Conservation (phyloP, 2,113 vertebrate genomes). For the Chaetops frenatus region DNA sequence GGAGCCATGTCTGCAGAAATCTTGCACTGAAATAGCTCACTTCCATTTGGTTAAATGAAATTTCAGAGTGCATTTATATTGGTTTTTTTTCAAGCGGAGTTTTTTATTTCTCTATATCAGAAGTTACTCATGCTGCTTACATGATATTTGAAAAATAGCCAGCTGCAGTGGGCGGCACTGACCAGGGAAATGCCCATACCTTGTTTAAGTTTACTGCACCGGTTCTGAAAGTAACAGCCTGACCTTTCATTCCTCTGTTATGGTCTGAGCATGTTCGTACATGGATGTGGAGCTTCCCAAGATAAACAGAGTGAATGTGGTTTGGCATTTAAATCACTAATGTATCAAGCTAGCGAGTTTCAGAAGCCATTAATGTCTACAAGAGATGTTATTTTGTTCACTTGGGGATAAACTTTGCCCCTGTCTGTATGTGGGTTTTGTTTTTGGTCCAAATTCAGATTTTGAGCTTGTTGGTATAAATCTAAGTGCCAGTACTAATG, state of each 20-base stretch:
- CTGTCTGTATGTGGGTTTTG: neutral
- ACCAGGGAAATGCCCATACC: neutral
- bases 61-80: neutral
- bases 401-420: neutral
- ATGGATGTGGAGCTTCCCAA: constrained; percentile 59
- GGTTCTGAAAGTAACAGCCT: constrained; percentile 46
- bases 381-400: constrained; percentile 19
- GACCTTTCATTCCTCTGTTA: constrained; percentile 65
- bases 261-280: constrained; percentile 49
- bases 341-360: constrained; percentile 53
- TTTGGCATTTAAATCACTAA: constrained; percentile 63
- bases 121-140: neutral
- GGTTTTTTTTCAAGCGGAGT: neutral
- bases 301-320: constrained; percentile 50
- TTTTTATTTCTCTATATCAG: neutral
- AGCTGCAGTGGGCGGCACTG: neutral
- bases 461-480: neutral
- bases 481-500: neutral
- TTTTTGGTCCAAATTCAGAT: neutral
- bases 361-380: constrained; percentile 52
- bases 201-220: neutral
- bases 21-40: neutral
- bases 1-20: neutral
- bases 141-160: neutral
- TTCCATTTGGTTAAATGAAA: neutral